phyloP scores from a whole-genome alignment of 2,797 vertebrate species.

The Acomys russatus region DNA sequence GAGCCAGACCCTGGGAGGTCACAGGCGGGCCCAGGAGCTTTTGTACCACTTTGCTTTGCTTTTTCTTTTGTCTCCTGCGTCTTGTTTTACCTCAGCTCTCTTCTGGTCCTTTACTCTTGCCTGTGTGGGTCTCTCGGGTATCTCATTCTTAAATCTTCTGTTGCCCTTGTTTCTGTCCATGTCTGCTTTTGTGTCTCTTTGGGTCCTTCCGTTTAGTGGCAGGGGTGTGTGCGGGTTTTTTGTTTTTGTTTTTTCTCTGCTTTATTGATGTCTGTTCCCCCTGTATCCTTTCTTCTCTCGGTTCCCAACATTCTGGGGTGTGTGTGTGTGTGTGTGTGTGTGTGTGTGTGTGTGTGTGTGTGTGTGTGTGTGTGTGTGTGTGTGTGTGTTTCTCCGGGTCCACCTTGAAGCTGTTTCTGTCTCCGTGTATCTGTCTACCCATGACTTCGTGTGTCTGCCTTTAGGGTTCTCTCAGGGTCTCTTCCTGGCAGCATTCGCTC shows the following conservation, averaged over 20 bases:
- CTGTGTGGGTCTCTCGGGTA: neutral
- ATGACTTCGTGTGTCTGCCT: constrained; percentile 73
- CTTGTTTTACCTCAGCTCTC: neutral
- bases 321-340: neutral
- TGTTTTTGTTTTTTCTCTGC: constrained; percentile 59
- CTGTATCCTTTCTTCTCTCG: neutral
- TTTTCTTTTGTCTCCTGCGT: neutral
- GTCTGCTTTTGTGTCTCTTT: neutral
- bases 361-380: neutral
- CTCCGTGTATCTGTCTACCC: constrained; percentile 39
- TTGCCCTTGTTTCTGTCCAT: neutral
- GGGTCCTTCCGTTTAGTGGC: neutral
- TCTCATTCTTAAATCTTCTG: neutral
- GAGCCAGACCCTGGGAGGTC: neutral
- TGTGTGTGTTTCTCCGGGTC: neutral
- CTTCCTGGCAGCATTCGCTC: constrained; percentile 84
- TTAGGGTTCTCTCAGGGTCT: constrained; percentile 79
- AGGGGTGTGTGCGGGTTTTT: constrained; percentile 5
- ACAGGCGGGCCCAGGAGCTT: neutral
- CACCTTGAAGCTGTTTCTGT: neutral
- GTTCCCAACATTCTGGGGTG: constrained; percentile 15
- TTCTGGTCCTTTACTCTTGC: neutral
- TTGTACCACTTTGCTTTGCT: neutral
- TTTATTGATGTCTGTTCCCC: constrained; percentile 49
- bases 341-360: neutral